Evolutionary conservation across 2,113 vertebrate genomes (phyloP), one percentile per base, ranked within the genome.

Genomic region (Cavia porcellus): DNA sequence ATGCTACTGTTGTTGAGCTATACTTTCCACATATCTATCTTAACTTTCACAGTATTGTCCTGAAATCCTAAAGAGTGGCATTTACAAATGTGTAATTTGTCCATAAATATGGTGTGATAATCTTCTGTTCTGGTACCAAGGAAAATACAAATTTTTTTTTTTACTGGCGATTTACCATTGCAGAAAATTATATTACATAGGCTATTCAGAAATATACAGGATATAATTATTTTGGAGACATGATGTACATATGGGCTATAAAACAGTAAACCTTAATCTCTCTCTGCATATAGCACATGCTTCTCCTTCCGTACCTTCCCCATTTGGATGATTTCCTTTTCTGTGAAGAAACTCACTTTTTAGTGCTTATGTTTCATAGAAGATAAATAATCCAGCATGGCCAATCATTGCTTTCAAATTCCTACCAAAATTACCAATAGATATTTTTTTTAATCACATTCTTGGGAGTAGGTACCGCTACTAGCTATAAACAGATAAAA

Each of bases 31-130:
- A 45, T n/a, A 83, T 22, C 74, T 32, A 86, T 28, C 24, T 89
- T 50, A 90, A 74, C 83, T 82, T 86, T 77, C 72, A 79, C 24
- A 85, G 17, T 30, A 25, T 93, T 93, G 45, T 86, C 25, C 45
- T 96, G 72, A 92, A 80, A 30, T 74, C 4, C 20, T 68, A 32
- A 83, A 82, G 45, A 61, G 11, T 4, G 0, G 35, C 24, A 74
- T 52, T 87, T 42, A 72, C 61, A 89, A 45, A 81, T 70, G 55
- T 70, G 7, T 74, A 42, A 35, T 74, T 80, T 38, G 14, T 11
- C 42, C 64, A 2, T 30, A 24, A 79, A 80, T 14, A 2, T 62
- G 57, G 32, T 30, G 22, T 50, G 25, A 82, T 59, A 72, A 86
- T 86, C 12, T 4, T 64, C 4, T 87, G 7, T 52, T 94, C 35